These are phyloP conservation scores for Lypha dubia DNA, from an alignment of 2,888 invertebrate species.

Conservation along the genomic window DNA sequence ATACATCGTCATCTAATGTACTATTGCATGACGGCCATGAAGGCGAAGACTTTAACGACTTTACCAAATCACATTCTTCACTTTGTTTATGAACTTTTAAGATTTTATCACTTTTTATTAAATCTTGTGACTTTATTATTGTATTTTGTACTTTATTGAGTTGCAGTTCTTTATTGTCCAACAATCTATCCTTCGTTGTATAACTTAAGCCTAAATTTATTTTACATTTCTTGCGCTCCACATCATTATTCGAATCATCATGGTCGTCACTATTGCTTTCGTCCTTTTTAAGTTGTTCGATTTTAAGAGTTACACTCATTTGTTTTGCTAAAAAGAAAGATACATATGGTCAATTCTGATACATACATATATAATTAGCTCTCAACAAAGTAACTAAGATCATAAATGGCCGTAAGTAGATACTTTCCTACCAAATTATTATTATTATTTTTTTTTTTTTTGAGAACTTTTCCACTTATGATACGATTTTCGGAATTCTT, in stretches of 20 bases:
- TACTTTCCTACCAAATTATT: too few species aligned
- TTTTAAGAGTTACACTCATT: constrained; percentile 26
- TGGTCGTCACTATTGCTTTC: background rate
- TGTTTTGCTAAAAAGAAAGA: constrained; percentile 7
- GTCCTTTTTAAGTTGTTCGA: background rate
- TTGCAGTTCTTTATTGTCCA: background rate
- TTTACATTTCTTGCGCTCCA: background rate
- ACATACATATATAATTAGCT: too few species aligned
- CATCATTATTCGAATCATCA: background rate
- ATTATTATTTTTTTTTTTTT: too few species aligned
- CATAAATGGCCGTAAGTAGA: too few species aligned
- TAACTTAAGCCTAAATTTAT: background rate
- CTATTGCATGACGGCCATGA: background rate
- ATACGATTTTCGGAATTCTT: too few species aligned
- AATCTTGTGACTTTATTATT: constrained; percentile 1
- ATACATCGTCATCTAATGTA: constrained; percentile 17
- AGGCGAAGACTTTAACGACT: background rate
- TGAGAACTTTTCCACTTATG: too few species aligned
- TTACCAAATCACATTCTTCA: background rate
- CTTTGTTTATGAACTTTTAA: background rate
- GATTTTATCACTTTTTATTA: background rate
- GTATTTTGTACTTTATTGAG: background rate
- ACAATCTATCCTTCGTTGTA: background rate
- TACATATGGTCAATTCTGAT: background rate
- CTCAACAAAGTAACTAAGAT: too few species aligned